These are phyloP conservation scores for Drosophila repletoides DNA, from an alignment of 1,140 invertebrate genomes.

Conservation along the genomic window DNA sequence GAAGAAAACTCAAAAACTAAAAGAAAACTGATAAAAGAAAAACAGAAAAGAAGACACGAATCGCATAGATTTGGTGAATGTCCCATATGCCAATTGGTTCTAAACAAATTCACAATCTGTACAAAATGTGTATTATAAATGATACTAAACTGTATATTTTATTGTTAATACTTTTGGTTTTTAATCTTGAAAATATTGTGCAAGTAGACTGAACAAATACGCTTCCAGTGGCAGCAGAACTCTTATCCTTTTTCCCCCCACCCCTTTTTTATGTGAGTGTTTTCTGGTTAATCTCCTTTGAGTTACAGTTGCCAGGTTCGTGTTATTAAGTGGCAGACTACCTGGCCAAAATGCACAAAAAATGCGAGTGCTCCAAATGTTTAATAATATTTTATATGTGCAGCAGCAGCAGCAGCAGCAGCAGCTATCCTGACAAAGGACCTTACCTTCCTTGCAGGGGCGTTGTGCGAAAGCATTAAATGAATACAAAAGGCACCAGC, in stretches of 20 bases:
- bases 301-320: slow-evolving; percentile 10
- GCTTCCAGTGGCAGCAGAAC: neutral
- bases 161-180: slow-evolving; percentile 51
- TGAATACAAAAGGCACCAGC: slow-evolving; percentile 56
- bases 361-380: slow-evolving; percentile 11
- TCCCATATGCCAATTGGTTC: slow-evolving; percentile 82
- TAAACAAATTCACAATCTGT: slow-evolving; percentile 27
- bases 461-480: slow-evolving; percentile 48
- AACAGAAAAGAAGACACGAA: slow-evolving; percentile 35
- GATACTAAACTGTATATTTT: neutral
- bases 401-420: slow-evolving; percentile 7
- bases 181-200: slow-evolving; percentile 31
- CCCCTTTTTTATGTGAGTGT: slow-evolving; percentile 1
- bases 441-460: neutral
- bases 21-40: slow-evolving; percentile 27
- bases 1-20: slow-evolving; percentile 36
- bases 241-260: neutral
- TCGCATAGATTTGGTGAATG: slow-evolving; percentile 75
- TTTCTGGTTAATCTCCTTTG: slow-evolving; percentile 10
- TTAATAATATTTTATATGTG: slow-evolving; percentile 32
- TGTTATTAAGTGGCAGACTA: slow-evolving; percentile 23
- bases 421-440: slow-evolving; percentile 24
- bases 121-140: slow-evolving; percentile 22
- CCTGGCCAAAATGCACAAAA: slow-evolving; percentile 30
- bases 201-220: slow-evolving; percentile 14